Base-by-base conservation (phyloP, 2,113 vertebrate species). In the Eudorcas thomsonii region DNA sequence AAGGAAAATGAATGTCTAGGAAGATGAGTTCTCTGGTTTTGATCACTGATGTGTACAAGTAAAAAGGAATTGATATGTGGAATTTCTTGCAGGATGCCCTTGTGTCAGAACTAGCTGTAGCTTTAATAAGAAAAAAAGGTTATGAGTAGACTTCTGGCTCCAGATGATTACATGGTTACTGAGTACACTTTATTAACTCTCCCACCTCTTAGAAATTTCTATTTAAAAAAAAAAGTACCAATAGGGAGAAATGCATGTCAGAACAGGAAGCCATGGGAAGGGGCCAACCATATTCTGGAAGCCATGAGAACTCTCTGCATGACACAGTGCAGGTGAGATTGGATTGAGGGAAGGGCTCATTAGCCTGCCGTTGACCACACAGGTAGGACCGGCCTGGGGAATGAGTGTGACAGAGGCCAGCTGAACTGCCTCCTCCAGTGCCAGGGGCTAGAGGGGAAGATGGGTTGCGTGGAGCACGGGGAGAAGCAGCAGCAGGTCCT, bases 1-100 rank as follows among this genome's bases (percentile, higher is more conserved):
- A 81, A 89, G 14, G 87, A 98, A 90, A 98, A 98, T 9, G 54
- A 94, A 25, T 0, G 5, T n/a, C 55, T 21, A 28, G 17, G 52
- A 62, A 39, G 81, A 25, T 4, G 21, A 16, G 5, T 23, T 33
- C 16, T 86, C 39, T 13, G 30, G n/a, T 84, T 87, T 78, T 48
- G 33, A 28, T 26, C 25, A 5, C 4, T 12, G 30, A 7, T 9
- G 16, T 33, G 6, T 7, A 9, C 6, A 19, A 82, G 64, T 74
- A 10, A 88, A 90, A 64, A 15, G 15, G 59, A 45, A 57, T 6
- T 3, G n/a, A 36, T 36, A 2, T 11, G 71, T 39, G 43, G 82
- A 25, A 77, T 82, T 93, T 64, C 59, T 45, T 83, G 36, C 54
- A 89, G 62, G 57, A n/a, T 21, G 7, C 57, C 5, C 50, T 90